Base-by-base conservation (phyloP, 1,140 invertebrate species). In the Aphelinus certus region DNA sequence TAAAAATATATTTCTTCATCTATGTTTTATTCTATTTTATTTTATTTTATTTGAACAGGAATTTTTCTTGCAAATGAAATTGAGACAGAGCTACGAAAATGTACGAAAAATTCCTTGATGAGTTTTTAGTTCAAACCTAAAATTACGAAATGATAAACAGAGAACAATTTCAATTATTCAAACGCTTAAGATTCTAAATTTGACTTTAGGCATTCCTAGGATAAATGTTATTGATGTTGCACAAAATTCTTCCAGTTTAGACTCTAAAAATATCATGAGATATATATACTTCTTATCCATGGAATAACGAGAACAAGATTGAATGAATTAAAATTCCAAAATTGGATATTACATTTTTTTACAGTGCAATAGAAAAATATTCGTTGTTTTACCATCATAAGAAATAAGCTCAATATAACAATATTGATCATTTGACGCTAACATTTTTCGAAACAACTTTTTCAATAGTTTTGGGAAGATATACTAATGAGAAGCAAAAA, bases 331-430 rank as follows among this genome's bases (percentile, higher is more conserved):
- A 61, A 7, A 68, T 9, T 68, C 58, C 47, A 68, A 10, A 62
- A 64, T 47, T 69, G 55, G 60, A 75, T 60, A 70, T 63, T 75
- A 48, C 69, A 64, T 70, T 74, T 64, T 62, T 70, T 63, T 62
- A 68, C 58, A 63, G 68, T 49, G 58, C 65, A 70, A 71, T 65
- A 75, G 62, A 75, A 75, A 75, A 75, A 71, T 71, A 65, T 58
- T 66, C 3, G 47, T 66, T 53, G 66, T 60, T 66, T 69, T 1
- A 67, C 66, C 56, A 60, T 7, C 47, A 71, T 60, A 60, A 48
- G 61, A 68, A 76, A 76, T 26, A 76, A 71, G 45, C 46, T 71
- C 45, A 43, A 71, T 26, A 26, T 26, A 76, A 71, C 49, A 71
- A 49, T 75, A 2, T 68, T 46, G 49, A 66, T 72, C 62, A 66